These are phyloP conservation scores for Drosophila helvetica DNA, from an alignment of 2,888 invertebrate genomes.

Conservation along the genomic window DNA sequence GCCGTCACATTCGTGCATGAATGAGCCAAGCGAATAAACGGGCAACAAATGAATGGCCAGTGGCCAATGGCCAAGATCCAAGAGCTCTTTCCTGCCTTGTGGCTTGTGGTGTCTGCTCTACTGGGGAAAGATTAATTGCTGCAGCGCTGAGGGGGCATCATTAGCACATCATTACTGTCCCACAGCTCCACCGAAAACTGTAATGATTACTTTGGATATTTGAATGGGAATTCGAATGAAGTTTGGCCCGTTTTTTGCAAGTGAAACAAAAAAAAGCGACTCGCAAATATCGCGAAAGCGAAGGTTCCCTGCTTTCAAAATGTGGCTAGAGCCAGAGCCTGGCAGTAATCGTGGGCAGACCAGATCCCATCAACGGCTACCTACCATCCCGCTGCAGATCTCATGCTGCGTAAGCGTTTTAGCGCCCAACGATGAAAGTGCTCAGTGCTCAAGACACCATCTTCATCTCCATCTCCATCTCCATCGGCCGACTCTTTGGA, in stretches of 20 bases:
- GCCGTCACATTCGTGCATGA: slow-evolving; percentile 29
- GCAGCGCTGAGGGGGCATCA: slow-evolving; percentile 55
- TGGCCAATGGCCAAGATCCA: slow-evolving; percentile 3
- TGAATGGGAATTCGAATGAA: slow-evolving; percentile 32
- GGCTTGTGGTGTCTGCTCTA: slow-evolving; percentile 24
- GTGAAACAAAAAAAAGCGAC: background rate
- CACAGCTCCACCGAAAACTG: slow-evolving; percentile 25
- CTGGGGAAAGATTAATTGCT: slow-evolving; percentile 67
- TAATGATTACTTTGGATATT: slow-evolving; percentile 39
- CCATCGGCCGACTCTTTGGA: slow-evolving; percentile 26
- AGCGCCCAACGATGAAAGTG: slow-evolving; percentile 62
- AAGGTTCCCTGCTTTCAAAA: slow-evolving; percentile 41
- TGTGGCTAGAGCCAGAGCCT: slow-evolving; percentile 19
- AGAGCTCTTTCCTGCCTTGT: slow-evolving; percentile 26
- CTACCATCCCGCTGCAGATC: slow-evolving; percentile 39
- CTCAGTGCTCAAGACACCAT: background rate
- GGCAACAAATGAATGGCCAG: background rate
- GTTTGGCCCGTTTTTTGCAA: slow-evolving; percentile 12
- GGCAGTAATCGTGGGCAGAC: slow-evolving; percentile 33
- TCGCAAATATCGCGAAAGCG: slow-evolving; percentile 25
- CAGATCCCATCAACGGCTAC: background rate
- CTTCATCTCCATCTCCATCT: slow-evolving; percentile 1
- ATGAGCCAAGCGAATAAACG: slow-evolving; percentile 23
- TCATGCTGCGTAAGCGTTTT: slow-evolving; percentile 75
- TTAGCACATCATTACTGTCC: slow-evolving; percentile 74